These are phyloP conservation scores for Cyphomyrmex costatus DNA, from an alignment of 1,140 invertebrate genomes.

Conservation along the genomic window DNA sequence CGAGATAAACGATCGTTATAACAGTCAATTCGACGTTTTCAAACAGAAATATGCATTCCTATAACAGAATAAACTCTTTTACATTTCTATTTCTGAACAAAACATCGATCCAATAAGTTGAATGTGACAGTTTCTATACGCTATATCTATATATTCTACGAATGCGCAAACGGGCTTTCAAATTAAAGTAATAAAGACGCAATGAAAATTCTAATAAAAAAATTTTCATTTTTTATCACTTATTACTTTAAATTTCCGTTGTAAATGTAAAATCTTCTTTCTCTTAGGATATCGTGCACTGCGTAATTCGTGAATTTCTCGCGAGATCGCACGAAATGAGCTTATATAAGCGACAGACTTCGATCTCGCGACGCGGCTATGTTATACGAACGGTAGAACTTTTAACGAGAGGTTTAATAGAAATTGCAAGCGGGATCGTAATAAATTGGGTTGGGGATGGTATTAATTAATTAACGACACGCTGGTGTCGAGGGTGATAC, in stretches of 20 bases:
- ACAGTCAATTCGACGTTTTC: neutral
- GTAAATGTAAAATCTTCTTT: neutral
- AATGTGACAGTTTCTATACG: no score
- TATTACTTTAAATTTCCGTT: neutral
- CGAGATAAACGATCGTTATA: neutral
- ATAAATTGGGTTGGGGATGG: constrained; percentile 13
- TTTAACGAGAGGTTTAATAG: constrained; percentile 53
- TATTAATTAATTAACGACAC: constrained; percentile 40
- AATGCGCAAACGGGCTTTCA: neutral
- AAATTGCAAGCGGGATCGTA: constrained; percentile 19
- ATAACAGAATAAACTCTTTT: neutral
- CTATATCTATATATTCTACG: no score
- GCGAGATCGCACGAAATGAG: neutral
- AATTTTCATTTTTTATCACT: neutral
- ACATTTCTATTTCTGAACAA: neutral
- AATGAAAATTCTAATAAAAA: neutral
- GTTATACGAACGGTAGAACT: constrained; percentile 18
- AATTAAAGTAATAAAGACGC: neutral
- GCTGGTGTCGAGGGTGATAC: neutral
- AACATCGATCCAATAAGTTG: no score
- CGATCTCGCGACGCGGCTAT: neutral
- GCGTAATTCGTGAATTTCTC: neutral
- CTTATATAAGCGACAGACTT: neutral
- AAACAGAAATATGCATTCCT: neutral
- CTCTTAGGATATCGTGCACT: neutral